phyloP scores from a whole-genome alignment of 1,140 invertebrate genomes.

The Drosophila arawakana region DNA sequence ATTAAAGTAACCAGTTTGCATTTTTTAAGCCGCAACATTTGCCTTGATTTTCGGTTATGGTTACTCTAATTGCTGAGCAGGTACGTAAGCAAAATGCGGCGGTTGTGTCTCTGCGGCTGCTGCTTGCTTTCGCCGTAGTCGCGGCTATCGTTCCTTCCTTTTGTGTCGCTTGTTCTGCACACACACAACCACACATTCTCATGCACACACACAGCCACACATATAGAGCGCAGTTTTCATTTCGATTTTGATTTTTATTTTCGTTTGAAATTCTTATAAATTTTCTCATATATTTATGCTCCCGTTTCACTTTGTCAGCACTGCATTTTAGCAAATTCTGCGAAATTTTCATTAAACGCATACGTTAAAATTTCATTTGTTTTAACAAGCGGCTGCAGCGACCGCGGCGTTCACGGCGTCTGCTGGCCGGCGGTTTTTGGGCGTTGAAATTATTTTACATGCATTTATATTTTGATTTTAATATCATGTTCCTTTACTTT shows the following conservation, averaged over 20 bases:
- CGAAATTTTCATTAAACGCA: constrained; percentile 43
- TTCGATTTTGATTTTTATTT: constrained; percentile 55
- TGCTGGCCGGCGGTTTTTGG: constrained; percentile 70
- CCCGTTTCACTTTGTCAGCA: constrained; percentile 69
- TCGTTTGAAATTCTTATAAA: constrained; percentile 51
- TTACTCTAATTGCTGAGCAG: constrained; percentile 70
- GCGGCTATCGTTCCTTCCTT: constrained; percentile 66
- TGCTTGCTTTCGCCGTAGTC: constrained; percentile 24
- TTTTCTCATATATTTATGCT: constrained; percentile 62
- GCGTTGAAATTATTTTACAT: constrained; percentile 67
- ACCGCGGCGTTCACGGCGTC: constrained; percentile 39
- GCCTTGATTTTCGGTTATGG: constrained; percentile 51
- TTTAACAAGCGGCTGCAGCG: constrained; percentile 46
- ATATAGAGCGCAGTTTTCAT: constrained; percentile 59
- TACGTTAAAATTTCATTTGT: constrained; percentile 62
- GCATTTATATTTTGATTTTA: constrained; percentile 32
- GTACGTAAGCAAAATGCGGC: constrained; percentile 61
- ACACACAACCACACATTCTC: constrained; percentile 37
- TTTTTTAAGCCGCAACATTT: constrained; percentile 57
- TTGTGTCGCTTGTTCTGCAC: constrained; percentile 55
- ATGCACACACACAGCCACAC: constrained; percentile 29
- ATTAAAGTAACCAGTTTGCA: constrained; percentile 75
- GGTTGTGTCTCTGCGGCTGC: constrained; percentile 17
- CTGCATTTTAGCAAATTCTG: constrained; percentile 59
- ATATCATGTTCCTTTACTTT: constrained; percentile 15